Base-by-base conservation (phyloP, 2,797 vertebrate species). In the Poeciliopsis gracilis region DNA sequence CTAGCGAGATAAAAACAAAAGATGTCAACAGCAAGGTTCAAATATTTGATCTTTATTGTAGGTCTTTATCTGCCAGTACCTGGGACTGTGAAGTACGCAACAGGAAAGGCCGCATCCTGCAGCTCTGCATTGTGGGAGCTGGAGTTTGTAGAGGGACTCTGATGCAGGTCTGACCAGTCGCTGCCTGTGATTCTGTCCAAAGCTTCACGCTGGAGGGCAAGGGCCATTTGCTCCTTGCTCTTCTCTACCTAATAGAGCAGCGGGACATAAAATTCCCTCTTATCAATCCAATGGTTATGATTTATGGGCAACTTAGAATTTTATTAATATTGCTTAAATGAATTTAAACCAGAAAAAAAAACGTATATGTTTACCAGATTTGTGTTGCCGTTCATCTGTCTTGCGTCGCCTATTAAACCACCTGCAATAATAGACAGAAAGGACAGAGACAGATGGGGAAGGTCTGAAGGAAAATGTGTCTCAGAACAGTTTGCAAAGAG, bases 171-270 rank as follows among this genome's bases (percentile, higher is more conserved):
- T 16, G 90, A 73, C 91, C 84, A 90, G 45, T 87, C 83, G 3
- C 79, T 85, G 78, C 78, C 83, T 7, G 89, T 6, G 61, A 89
- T 72, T 77, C 84, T 88, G 71, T 92, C 91, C 77, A 85, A 61
- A 46, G 86, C 3, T 2, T 94, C 91, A 30, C 80, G 88, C 80
- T 91, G 88, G 46, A 94, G 81, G 76, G 90, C 89, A 77, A 94
- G 80, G 85, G 92, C 85, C 82, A 95, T 85, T 36, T 92, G 92
- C 28, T 94, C 93, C 82, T 96, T 95, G 84, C 57, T 90, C 72
- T 95, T 94, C 10, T 93, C 87, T n/a, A 80, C 76, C 95, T 95
- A 76, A 53, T 69, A 78, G 70, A 28, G 28, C 30, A 30, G 49
- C 7, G 3, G 13, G 13, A 41, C 18, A 70, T 46, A 46, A 46